Conservation (phyloP, 2,797 vertebrate genomes). For the Hemitrygon akajei region DNA sequence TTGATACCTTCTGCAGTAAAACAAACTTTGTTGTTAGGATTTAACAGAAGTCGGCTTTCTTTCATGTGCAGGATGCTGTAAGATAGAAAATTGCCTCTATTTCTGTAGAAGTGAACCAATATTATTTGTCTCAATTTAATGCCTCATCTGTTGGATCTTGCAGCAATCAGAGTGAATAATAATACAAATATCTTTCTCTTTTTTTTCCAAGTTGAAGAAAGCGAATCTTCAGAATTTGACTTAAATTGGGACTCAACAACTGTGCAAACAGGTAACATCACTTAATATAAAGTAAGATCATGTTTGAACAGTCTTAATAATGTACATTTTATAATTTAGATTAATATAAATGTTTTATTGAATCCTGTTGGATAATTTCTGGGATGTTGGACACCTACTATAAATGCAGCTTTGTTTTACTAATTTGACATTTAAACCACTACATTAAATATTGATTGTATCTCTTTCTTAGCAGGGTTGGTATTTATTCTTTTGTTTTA, state of each 20-base stretch:
- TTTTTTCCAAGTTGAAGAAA: constrained; percentile 80
- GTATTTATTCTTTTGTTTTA: background rate
- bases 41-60: background rate
- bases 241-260: constrained; percentile 83
- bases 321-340: background rate
- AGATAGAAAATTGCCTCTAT: background rate
- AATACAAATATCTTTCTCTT: constrained; percentile 43
- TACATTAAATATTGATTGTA: background rate
- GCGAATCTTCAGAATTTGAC: constrained; percentile 81
- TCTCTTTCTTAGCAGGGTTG: background rate
- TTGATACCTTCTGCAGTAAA: background rate
- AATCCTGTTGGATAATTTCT: background rate
- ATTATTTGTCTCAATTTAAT: background rate
- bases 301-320: background rate
- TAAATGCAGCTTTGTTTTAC: background rate
- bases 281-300: background rate
- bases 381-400: background rate
- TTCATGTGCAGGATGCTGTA: background rate
- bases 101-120: background rate
- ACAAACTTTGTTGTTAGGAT: background rate
- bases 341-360: background rate
- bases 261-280: constrained; percentile 74
- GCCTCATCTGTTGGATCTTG: background rate
- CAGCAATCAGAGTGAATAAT: background rate
- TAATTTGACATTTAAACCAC: background rate